Evolutionary conservation across 2,888 invertebrate genomes (phyloP), one percentile per base, ranked within the genome.

Genomic region (Thera britannica): DNA sequence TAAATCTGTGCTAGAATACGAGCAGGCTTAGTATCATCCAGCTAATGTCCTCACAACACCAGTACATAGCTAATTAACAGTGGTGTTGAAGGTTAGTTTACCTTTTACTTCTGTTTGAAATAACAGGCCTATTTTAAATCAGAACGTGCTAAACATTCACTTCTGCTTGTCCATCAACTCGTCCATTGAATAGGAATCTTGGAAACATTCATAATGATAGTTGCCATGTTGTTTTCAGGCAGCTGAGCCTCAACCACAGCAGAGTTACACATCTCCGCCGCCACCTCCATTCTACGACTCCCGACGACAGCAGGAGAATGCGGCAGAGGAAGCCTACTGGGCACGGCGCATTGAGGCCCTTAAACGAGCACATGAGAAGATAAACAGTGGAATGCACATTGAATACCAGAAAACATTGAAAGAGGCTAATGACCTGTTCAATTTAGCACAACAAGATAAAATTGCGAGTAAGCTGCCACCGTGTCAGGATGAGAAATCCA

Each of bases 321-420:
- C 86, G 7, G 88, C 90, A 2, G 93, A 93, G 62, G 93, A 93
- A 73, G 91, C 89, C 3, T 93, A 93, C 79, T 93, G 93, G 93
- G 79, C 89, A 5, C 85, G 86, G 34, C 86, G 93, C 11, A 93
- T 93, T 73, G 93, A 93, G 72, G 83, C 84, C 68, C 80, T 93
- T 11, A 93, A 92, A 72, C 79, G 90, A 51, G 85, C 89, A 68
- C 92, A 93, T 46, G 91, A 92, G 58, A 90, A 90, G 79, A 90
- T 93, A 62, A 91, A 87, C 72, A 83, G 82, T 48, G 84, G 87
- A 59, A 93, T 93, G 93, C 84, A 87, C 36, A 67, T 83, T 67
- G 93, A 93, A 75, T 93, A 92, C 75, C 88, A 92, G 68, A 92
- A 91, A 70, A 90, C 92, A 55, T 77, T 93, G 65, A 90, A 93